Evolutionary conservation across 2,888 invertebrate species (phyloP), one percentile per base, ranked within the genome.

Genomic region (Ennomos erosarius): DNA sequence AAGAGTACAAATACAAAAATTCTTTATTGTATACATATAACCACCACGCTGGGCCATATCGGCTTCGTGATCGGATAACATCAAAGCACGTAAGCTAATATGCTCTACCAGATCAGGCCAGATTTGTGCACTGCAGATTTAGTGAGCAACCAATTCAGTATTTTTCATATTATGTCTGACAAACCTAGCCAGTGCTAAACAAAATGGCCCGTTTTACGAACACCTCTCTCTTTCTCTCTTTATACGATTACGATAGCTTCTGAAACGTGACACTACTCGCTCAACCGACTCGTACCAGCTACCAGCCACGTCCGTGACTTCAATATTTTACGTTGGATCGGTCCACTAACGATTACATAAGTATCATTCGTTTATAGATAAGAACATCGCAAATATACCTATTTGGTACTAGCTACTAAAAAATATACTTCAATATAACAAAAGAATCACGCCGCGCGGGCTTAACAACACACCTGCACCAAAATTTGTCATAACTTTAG

Each of bases 171-270:
- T 26, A 26, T 3, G 26, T 0, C 26, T 6, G 4, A 36, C 47
- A 51, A 51, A 39, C 36, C 36, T 47, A 50, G 42, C 37, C 51
- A 47, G 47, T 36, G 42, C 45, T 46, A 40, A 58, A 48, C 50
- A 50, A 55, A 55, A 55, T n/a, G n/a, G 13, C 36, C 13, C 33
- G 39, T 55, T 62, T 50, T 49, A 60, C 45, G 37, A 45, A 26
- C 26, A 26, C 36, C 46, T 47, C 48, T 43, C 34, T 53, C 39
- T 62, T 59, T 47, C 48, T 43, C 34, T 53, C 39, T 62, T 59
- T 59, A 60, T 52, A 49, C 54, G 54, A 55, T 52, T 56, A 56
- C 56, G 58, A 53, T 53, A 59, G 54, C 59, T 59, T 44, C 12
- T 36, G 52, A 60, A 63, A 57, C 56, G 56, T 47, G 52, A 50